Evolutionary conservation across 2,888 invertebrate genomes (phyloP), one percentile per base, ranked within the genome.

Genomic region (Troilus luridus): DNA sequence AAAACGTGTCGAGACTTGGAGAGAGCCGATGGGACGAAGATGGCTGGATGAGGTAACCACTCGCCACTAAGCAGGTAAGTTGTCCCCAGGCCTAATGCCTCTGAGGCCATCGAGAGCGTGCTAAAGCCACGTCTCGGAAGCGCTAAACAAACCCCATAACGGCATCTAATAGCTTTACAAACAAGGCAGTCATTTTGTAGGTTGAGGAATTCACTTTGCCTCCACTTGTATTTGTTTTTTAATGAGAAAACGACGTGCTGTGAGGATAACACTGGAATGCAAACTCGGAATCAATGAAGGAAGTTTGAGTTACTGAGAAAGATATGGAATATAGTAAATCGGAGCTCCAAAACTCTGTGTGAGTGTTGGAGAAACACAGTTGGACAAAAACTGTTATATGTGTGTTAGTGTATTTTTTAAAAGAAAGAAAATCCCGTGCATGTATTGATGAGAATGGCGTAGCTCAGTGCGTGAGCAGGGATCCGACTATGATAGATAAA

Each of bases 71-170:
- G 72, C 27, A 77, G 72, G 17, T 72, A 72, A 72, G 72, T 72
- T 72, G 27, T 77, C 72, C 21, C 41, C 56, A n/a, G 85, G 1
- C n/a, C 56, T 85, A 85, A 85, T 85, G 85, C 21, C 54, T n/a
- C 56, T n/a, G 56, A 9, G 41, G 41, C 85, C 54, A n/a, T 85
- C 56, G 21, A 85, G 56, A 85, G 85, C 56, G 85, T 85, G 85
- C 85, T 85, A 85, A 85, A 85, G 85, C 85, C 10, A 56, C 85
- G 56, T 85, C 41, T 58, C 14, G 85, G 56, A 85, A 85, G 56
- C 85, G 85, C 85, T 85, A 85, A 85, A 85, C 85, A 85, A 85
- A 85, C n/a, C 56, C 85, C 27, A 56, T 85, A 85, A 85, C 85
- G 85, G 85, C 56, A 21, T 11, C 85, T 85, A 85, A 85, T 85